Percentiles rank a stretch among this genome's conserved stretches.
Conservation (phyloP, 2,888 invertebrate genomes). For the Tetramorium bicarinatum region DNA sequence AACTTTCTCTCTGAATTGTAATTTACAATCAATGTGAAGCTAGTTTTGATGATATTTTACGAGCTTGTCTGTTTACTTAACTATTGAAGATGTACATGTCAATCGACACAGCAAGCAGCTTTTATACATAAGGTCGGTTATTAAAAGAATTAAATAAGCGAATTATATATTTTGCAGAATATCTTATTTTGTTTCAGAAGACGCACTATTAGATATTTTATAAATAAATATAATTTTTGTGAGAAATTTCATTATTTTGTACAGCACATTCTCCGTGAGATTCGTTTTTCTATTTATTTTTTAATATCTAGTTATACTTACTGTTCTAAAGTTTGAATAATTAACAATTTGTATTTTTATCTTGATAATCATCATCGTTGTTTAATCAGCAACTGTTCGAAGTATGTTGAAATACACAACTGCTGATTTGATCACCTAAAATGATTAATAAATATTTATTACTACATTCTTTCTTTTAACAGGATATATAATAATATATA, state of each 20-base stretch:
- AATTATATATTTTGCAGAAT: neutral
- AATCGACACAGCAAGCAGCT: neutral
- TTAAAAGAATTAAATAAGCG: neutral
- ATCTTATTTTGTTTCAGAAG: constrained; percentile 8
- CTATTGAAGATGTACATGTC: neutral
- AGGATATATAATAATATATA: no score
- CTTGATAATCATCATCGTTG: neutral
- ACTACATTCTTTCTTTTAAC: no score
- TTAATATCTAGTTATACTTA: neutral
- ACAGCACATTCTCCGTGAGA: neutral
- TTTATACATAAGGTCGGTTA: neutral
- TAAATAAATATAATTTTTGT: constrained; percentile 17
- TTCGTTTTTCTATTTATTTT: no score
- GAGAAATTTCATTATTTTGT: neutral
- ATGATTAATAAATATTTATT: neutral
- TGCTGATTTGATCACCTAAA: constrained; percentile 39
- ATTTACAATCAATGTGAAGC: neutral
- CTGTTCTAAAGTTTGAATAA: neutral
- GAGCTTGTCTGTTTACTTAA: neutral
- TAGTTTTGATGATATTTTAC: constrained; percentile 8
- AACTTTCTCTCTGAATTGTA: constrained; percentile 24
- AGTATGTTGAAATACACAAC: constrained; percentile 40
- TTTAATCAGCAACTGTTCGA: constrained; percentile 14
- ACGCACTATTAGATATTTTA: neutral
- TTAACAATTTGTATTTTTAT: neutral